phyloP scores from a whole-genome alignment of 2,797 vertebrate species.

The Leptoclinus maculatus region DNA sequence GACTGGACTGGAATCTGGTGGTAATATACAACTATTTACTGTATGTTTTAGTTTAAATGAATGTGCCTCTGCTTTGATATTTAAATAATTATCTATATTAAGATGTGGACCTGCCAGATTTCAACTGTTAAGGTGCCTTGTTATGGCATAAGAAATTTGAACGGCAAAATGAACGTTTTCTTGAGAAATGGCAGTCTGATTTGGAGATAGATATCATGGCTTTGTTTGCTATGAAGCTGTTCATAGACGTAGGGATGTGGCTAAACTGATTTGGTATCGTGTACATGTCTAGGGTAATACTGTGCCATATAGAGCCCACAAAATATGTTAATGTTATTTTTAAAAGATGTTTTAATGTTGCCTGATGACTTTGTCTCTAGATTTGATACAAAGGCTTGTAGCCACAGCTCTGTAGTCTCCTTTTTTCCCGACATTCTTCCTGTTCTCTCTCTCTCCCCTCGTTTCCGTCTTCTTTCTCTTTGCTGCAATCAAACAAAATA shows the following conservation, averaged over 20 bases:
- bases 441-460: constrained; percentile 78
- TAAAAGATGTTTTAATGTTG: constrained; percentile 87
- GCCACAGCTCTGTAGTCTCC: constrained; percentile 85
- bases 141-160: constrained; percentile 83
- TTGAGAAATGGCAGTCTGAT: constrained; percentile 59
- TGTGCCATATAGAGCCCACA: constrained; percentile 87
- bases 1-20: constrained; percentile 83
- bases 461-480: constrained; percentile 84
- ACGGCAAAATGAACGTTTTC: constrained; percentile 59
- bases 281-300: constrained; percentile 85
- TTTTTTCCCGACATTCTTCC: constrained; percentile 69
- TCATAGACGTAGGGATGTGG: constrained; percentile 86
- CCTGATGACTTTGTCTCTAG: constrained; percentile 87
- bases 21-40: constrained; percentile 82
- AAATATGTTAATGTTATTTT: constrained; percentile 86
- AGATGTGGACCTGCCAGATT: constrained; percentile 80
- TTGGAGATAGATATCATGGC: constrained; percentile 79
- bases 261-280: constrained; percentile 86
- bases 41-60: constrained; percentile 83
- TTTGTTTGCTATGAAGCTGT: constrained; percentile 83
- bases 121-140: constrained; percentile 83
- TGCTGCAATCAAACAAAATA: constrained; percentile 90
- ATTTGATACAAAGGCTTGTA: constrained; percentile 88
- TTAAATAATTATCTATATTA: constrained; percentile 80
- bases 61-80: constrained; percentile 86